Evolutionary conservation across 2,797 vertebrate species (phyloP), one percentile per base, ranked within the genome.

Genomic region (Malacoctenus gilli): DNA sequence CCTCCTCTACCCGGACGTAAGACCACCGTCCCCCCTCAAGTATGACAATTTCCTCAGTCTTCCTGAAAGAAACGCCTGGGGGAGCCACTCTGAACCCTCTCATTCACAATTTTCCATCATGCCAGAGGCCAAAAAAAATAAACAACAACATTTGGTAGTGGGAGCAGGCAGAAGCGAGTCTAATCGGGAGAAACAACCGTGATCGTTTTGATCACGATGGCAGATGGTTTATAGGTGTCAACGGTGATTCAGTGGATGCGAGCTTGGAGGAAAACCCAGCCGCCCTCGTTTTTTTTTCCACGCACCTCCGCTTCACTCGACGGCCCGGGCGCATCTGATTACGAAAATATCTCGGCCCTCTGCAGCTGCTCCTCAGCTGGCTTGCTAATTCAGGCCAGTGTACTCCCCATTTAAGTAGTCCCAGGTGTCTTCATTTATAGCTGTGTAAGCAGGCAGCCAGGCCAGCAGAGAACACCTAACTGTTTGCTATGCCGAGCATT

Each of bases 351-450:
- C 82, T 87, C 76, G 49, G n/a, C n/a, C 77, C 62, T 61, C 77
- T 82, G 83, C 85, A 84, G 86, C 87, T 88, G 86, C 50, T 81
- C 70, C 82, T 85, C 82, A 80, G 82, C 79, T 70, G 74, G 80
- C 85, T 64, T 79, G 85, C 87, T 91, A 89, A 92, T 91, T 91
- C 83, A 80, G 86, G 86, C 73, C 86, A 70, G 77, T 73, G 77
- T 86, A 70, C 79, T 89, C 79, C n/a, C 78, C 66, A 72, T 87
- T 85, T 88, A 88, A 86, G 79, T 53, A 79, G 67, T 89, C 89
- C 88, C 83, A 43, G 52, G 84, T 72, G 86, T 85, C 83, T 88
- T 88, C 87, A 88, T 88, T 90, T 89, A 84, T 77, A 83, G 83
- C 88, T 76, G 79, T 75, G 77, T 78, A 77, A 91, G 82, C 87